Evolutionary conservation across 2,113 vertebrate genomes (phyloP).

Genomic region (Lepisosteus osseus): DNA sequence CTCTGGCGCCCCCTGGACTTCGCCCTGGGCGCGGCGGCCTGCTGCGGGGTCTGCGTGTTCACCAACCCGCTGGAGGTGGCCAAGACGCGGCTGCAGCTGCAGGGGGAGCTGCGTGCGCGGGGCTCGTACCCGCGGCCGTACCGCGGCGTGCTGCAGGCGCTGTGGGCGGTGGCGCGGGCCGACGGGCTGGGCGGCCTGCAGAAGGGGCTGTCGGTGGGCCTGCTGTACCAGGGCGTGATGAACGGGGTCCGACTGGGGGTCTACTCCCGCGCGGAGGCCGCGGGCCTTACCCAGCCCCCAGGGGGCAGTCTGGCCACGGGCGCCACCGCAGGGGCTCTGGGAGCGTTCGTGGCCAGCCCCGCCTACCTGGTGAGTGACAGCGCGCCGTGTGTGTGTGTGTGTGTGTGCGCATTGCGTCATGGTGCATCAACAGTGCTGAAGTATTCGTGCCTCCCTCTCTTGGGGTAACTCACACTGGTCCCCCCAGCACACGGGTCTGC

Average conservation of each 20-base stretch:
- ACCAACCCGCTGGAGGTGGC: conserved; percentile 93
- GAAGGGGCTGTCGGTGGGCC: conserved; percentile 82
- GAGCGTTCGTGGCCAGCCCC: conserved; percentile 85
- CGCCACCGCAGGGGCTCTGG: conserved; percentile 75
- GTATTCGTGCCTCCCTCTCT: background rate
- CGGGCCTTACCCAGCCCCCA: conserved; percentile 66
- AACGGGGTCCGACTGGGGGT: conserved; percentile 85
- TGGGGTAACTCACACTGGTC: too few relatives aligned
- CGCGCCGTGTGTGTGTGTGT: background rate
- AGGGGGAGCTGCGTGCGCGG: conserved; percentile 76
- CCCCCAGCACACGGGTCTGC: too few relatives aligned
- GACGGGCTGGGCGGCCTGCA: conserved; percentile 86
- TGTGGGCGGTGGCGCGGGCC: conserved; percentile 68
- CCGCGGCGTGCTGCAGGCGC: conserved; percentile 76
- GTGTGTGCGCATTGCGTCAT: background rate
- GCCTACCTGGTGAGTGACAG: conserved; percentile 82
- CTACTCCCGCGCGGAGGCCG: conserved; percentile 73
- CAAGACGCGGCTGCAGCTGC: conserved; percentile 89
- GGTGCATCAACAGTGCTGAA: background rate
- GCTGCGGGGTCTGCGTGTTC: conserved; percentile 84
- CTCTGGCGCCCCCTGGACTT: conserved; percentile 77
- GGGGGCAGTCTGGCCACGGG: conserved; percentile 77
- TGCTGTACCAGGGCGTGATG: conserved; percentile 91
- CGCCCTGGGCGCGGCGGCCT: conserved; percentile 78
- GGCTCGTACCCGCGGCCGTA: conserved; percentile 83